Evolutionary conservation across 2,113 vertebrate species (phyloP).

Genomic region (Gymnorhina tibicen): DNA sequence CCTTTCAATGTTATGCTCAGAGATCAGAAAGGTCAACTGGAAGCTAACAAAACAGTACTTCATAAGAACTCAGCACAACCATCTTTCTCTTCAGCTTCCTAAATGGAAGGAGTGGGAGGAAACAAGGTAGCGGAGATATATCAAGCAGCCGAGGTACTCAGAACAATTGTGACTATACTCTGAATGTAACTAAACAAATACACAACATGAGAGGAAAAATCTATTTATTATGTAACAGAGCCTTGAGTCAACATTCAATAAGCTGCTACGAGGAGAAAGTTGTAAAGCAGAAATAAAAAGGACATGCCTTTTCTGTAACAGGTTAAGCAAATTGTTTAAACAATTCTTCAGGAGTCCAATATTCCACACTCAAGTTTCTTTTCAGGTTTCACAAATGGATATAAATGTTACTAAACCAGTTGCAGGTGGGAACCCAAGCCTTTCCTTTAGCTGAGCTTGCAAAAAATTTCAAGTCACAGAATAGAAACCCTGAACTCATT

Average conservation of each 20-base stretch:
- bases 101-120: neutral
- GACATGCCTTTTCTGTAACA: neutral
- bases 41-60: slow-evolving; percentile 18
- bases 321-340: neutral
- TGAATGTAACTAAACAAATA: neutral
- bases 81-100: slow-evolving; percentile 19
- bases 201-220: neutral
- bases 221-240: neutral
- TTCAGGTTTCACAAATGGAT: neutral
- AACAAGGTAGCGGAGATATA: neutral
- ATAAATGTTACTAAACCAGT: neutral
- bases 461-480: neutral
- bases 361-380: neutral
- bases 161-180: neutral
- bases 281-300: neutral
- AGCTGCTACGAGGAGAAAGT: neutral
- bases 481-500: neutral
- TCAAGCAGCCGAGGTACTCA: neutral
- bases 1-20: neutral
- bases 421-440: neutral
- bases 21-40: neutral
- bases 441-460: neutral
- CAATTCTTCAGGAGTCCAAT: neutral
- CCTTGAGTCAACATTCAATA: neutral
- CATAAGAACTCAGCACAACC: neutral